Base-by-base conservation (phyloP, 2,797 vertebrate genomes). In the Anabas testudineus region DNA sequence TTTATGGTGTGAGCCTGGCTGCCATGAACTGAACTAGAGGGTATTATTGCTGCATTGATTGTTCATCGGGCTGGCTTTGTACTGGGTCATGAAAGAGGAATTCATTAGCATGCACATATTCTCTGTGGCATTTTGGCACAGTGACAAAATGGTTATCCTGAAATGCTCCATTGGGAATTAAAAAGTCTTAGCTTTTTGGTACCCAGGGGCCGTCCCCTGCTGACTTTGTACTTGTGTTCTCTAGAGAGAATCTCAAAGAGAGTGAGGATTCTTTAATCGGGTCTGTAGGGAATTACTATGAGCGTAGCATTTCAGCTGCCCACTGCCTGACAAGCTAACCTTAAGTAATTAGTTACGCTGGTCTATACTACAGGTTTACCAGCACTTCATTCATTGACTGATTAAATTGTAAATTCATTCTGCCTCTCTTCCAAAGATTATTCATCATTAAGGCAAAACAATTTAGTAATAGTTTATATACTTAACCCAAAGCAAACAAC, bases 81-180 rank as follows among this genome's bases (percentile, higher is more conserved):
- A 69, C 46, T 55, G 60, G 63, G 71, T 83, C 74, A 75, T 57
- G 43, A 67, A 80, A 82, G 71, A 67, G 65, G 71, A 73, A 74
- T 69, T 89, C 84, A 90, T 91, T 88, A 90, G 74, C 74, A 89
- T 90, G 78, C 82, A 81, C 69, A 80, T 71, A 72, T n/a, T 78
- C 85, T 71, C 79, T 56, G 66, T 87, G 82, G 83, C 82, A 84
- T 90, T 86, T 87, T 88, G 80, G 84, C 83, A 80, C 41, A 28
- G 59, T 5, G 72, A 85, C 76, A 84, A 81, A 89, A 80, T 74
- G 46, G 70, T 80, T 78, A 63, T 81, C 59, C 68, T 76, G 68
- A 81, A 85, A 80, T 71, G 80, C 67, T 78, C 66, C 78, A 71
- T 16, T 58, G 81, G 78, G 77, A 82, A 83, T 88, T 80, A 84